Base-by-base conservation (phyloP, 35 echinoderm and acorn worm genomes). In the Ophioderma brevispina region DNA sequence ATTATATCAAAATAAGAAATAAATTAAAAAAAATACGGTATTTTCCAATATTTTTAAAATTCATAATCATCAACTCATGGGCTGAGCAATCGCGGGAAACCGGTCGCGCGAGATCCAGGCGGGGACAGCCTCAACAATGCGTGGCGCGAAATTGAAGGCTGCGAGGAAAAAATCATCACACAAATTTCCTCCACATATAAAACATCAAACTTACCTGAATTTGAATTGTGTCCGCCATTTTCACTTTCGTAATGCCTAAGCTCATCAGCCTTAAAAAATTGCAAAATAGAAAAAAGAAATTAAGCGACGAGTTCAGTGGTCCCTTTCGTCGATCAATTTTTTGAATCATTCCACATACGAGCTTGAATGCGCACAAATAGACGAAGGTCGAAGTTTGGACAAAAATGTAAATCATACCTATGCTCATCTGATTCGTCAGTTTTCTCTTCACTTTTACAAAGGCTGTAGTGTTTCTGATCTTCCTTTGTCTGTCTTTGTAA, bases 171-270 rank as follows among this genome's bases (percentile, higher is more conserved):
- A 64, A 10, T 23, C 18, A 79, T n/a, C n/a, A n/a, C n/a, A n/a
- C n/a, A n/a, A n/a, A n/a, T n/a, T n/a, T 41, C 32, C 8, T 15
- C 21, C 21, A 17, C 23, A 80, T 49, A 81, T 35, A 81, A 79
- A 13, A 4, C 0, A 31, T 33, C 18, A 75, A 39, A 77, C 89
- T 90, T 75, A 90, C 89, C 80, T 90, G 78, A 70, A 90, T 90
- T 82, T 64, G 79, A 83, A 90, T 90, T 80, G 31, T 90, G 89
- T 75, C 89, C 76, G 75, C 89, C 84, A 28, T 64, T 76, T 90
- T 84, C 79, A 75, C 83, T 63, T 76, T 64, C 89, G 25, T 56
- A 41, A 40, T 36, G 38, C 34, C 50, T 55, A 39, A 90, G 38
- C 23, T 82, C 59, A 70, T 15, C n/a, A 70, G 10, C n/a, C 10